phyloP scores from a whole-genome alignment of 1,140 invertebrate species.

The Sitodiplosis mosellana region DNA sequence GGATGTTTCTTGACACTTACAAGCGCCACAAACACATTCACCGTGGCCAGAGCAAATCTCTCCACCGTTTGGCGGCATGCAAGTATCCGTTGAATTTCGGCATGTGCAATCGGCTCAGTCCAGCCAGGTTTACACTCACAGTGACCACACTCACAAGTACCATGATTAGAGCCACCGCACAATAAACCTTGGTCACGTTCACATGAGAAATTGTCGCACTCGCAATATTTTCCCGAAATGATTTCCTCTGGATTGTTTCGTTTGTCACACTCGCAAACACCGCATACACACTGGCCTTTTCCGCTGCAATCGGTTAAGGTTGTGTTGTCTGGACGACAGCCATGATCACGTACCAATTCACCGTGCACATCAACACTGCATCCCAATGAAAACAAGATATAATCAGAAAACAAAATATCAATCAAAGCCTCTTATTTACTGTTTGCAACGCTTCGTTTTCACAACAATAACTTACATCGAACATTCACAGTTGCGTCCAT shows the following conservation, averaged over 20 bases:
- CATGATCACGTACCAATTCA: conserved; percentile 30
- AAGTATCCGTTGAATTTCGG: conserved; percentile 48
- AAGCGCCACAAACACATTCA: conserved; percentile 74
- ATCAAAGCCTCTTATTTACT: too few relatives aligned
- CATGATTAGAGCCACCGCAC: conserved; percentile 56
- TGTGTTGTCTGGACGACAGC: conserved; percentile 56
- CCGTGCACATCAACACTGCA: conserved; percentile 16
- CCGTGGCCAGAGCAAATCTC: conserved; percentile 69
- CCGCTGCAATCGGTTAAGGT: conserved; percentile 51
- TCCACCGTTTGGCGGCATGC: conserved; percentile 46
- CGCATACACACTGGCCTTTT: conserved; percentile 62
- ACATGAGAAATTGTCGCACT: conserved; percentile 94
- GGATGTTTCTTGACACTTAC: conserved; percentile 50
- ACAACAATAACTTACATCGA: conserved; percentile 27
- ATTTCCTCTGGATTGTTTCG: conserved; percentile 34
- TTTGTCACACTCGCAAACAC: conserved; percentile 54
- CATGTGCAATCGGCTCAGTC: conserved; percentile 68
- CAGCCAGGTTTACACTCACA: conserved; percentile 61
- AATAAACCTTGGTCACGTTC: conserved; percentile 60
- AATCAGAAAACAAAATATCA: not conserved
- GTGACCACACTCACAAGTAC: conserved; percentile 55
- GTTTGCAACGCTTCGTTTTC: too few relatives aligned
- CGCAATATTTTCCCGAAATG: conserved; percentile 61
- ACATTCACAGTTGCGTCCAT: conserved; percentile 78
- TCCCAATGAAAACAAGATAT: not conserved